A percentile compares a stretch with the other conserved stretches of the same genome.
These are phyloP conservation scores for Archivesica marissinica DNA, from an alignment of 1,140 invertebrate species.

Conservation along the genomic window DNA sequence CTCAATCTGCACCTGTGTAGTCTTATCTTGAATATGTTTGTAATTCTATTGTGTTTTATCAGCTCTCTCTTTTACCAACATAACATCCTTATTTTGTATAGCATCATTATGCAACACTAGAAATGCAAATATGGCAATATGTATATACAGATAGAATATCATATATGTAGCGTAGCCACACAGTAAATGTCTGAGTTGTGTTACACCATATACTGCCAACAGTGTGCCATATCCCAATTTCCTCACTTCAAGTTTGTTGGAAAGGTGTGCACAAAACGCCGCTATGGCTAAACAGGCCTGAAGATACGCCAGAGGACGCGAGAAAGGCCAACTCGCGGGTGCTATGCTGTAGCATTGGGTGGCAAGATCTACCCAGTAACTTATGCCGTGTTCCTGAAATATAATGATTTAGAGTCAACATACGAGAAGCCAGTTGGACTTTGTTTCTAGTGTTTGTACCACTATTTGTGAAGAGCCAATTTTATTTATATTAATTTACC, in stretches of 20 bases:
- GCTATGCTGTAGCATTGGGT: background rate
- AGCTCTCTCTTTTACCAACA: too few species aligned
- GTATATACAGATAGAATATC: background rate
- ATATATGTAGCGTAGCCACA: background rate
- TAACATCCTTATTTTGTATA: too few species aligned
- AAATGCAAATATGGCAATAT: background rate
- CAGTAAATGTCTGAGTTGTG: slow-evolving; percentile 1
- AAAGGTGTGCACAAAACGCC: background rate
- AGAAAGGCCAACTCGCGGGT: background rate
- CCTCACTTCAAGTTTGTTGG: background rate
- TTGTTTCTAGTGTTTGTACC: too few species aligned
- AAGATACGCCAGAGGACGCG: background rate
- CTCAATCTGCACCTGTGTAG: too few species aligned
- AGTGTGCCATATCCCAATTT: slow-evolving; percentile 5
- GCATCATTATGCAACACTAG: slow-evolving; percentile 1
- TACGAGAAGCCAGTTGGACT: too few species aligned
- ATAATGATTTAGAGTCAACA: too few species aligned
- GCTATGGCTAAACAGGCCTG: background rate
- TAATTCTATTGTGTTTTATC: too few species aligned
- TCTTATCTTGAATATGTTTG: too few species aligned
- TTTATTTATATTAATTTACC: too few species aligned
- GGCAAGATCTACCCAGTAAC: background rate
- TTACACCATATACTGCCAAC: background rate
- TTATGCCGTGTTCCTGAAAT: background rate
- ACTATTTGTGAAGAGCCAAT: too few species aligned